A percentile compares a stretch with the other conserved stretches of the same genome.
phyloP scores from a whole-genome alignment of 2,888 invertebrate species.

The Thelaira solivaga region DNA sequence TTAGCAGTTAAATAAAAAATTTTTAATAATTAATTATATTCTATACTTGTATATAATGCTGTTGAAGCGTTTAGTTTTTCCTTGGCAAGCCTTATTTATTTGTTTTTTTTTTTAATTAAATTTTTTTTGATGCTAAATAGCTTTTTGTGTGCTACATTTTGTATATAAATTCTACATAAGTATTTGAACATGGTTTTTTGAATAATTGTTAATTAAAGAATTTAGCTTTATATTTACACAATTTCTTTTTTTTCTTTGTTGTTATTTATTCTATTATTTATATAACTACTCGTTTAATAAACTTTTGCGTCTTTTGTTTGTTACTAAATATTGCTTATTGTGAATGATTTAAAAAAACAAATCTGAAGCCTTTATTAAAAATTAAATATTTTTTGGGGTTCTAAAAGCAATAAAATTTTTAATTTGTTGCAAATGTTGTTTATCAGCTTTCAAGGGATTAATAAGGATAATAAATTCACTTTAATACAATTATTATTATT shows the following conservation, averaged over 20 bases:
- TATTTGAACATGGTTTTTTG: constrained; percentile 46
- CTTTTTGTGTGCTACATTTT: constrained; percentile 34
- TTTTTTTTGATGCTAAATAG: constrained; percentile 34
- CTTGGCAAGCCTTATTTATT: constrained; percentile 61
- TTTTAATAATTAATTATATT: background rate
- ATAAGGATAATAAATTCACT: too few relatives aligned
- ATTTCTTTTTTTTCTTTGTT: constrained; percentile 11
- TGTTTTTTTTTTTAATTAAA: too few relatives aligned
- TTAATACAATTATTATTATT: too few relatives aligned
- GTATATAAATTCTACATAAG: constrained; percentile 31
- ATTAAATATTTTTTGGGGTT: constrained; percentile 12
- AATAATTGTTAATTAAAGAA: constrained; percentile 10
- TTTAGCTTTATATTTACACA: constrained; percentile 27
- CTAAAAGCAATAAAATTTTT: constrained; percentile 56
- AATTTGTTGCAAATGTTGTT: too few relatives aligned
- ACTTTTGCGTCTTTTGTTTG: constrained; percentile 16
- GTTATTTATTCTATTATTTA: background rate
- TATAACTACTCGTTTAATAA: constrained; percentile 8
- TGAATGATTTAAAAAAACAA: constrained; percentile 71
- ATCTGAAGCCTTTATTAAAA: constrained; percentile 48
- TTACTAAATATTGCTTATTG: constrained; percentile 74
- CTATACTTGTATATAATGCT: constrained; percentile 46
- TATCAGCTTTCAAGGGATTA: too few relatives aligned
- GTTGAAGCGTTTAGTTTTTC: constrained; percentile 61
- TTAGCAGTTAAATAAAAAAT: background rate